These are phyloP conservation scores for Sebastes nivosus DNA, from an alignment of 2,797 vertebrate genomes.

Conservation along the genomic window DNA sequence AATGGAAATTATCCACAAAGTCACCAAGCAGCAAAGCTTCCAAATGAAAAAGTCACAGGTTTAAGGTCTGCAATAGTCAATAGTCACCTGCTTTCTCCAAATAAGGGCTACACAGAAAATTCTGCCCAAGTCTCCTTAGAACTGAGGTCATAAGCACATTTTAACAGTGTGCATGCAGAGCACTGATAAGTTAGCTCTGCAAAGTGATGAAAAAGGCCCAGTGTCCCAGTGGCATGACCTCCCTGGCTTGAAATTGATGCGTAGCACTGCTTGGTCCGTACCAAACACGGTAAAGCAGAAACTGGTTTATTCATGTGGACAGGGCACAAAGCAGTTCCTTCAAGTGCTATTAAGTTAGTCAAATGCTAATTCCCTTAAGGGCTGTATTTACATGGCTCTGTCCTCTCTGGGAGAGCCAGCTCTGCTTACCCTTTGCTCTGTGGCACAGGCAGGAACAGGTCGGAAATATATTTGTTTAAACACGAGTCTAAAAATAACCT, in stretches of 20 bases:
- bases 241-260: neutral
- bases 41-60: neutral
- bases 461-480: constrained; percentile 53
- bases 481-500: constrained; percentile 62
- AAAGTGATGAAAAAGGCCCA: constrained; percentile 2
- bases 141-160: neutral
- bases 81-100: neutral
- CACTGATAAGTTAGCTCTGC: neutral
- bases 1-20: neutral
- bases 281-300: constrained; percentile 5
- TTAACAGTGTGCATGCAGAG: neutral
- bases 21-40: neutral
- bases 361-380: constrained; percentile 31
- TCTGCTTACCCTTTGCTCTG: constrained; percentile 29
- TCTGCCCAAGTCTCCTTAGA: neutral
- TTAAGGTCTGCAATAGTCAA: neutral
- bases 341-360: constrained; percentile 47
- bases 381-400: constrained; percentile 27
- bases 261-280: neutral
- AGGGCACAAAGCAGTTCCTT: constrained; percentile 29
- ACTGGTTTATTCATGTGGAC: constrained; percentile 17
- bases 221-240: neutral
- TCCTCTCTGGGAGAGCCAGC: constrained; percentile 15
- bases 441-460: constrained; percentile 26
- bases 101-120: neutral